A percentile compares a stretch with the other conserved stretches of the same genome.
Conservation (phyloP, 2,113 vertebrate genomes). For the Fulmarus glacialis region DNA sequence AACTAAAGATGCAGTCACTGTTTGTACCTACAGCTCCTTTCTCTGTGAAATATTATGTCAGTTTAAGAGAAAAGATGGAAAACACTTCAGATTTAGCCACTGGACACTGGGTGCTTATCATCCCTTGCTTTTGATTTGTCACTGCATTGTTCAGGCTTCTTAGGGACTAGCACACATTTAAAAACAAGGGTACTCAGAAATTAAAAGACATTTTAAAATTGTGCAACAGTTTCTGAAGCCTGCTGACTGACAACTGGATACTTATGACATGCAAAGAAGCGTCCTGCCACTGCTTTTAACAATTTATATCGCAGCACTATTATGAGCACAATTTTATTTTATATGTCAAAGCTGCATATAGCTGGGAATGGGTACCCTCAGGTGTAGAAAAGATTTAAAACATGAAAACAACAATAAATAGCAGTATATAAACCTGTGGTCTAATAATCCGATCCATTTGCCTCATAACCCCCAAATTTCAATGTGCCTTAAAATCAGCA, state of each 20-base stretch:
- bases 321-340: neutral
- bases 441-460: neutral
- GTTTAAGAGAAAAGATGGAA: neutral
- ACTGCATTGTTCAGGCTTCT: neutral
- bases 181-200: neutral
- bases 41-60: neutral
- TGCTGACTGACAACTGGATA: neutral
- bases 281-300: neutral
- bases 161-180: neutral
- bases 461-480: neutral
- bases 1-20: neutral
- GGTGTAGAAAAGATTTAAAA: neutral
- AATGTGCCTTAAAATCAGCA: neutral
- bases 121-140: neutral
- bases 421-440: neutral
- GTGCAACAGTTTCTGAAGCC: neutral
- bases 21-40: neutral
- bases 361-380: neutral
- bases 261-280: neutral
- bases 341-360: neutral
- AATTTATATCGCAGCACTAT: neutral
- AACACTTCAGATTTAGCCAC: neutral
- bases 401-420: neutral
- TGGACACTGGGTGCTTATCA: neutral
- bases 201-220: neutral